A percentile compares a stretch with the other conserved stretches of the same genome.
phyloP scores from a whole-genome alignment of 2,797 vertebrate species.

The Chrosomus eos region DNA sequence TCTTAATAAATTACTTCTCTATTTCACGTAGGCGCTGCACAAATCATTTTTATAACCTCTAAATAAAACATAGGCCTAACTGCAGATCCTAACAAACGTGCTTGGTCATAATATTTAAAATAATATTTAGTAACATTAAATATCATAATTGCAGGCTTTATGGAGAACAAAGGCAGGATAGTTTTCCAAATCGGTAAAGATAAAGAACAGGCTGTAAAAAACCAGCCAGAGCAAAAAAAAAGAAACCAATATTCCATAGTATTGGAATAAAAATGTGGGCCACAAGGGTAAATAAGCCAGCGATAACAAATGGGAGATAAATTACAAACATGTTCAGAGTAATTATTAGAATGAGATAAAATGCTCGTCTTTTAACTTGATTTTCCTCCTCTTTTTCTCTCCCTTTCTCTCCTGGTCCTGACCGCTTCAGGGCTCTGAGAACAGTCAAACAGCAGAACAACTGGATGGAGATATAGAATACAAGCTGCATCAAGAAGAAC shows the following conservation, averaged over 20 bases:
- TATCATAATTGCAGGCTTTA: not conserved
- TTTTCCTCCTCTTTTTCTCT: constrained; percentile 43
- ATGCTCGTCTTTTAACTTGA: constrained; percentile 61
- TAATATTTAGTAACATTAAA: not conserved
- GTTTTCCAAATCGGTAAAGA: constrained; percentile 14
- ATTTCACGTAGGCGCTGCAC: not conserved
- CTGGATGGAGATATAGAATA: constrained; percentile 29
- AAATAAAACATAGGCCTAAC: too few species aligned
- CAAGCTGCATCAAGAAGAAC: constrained; percentile 14
- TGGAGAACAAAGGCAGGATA: constrained; percentile 7
- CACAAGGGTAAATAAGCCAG: not conserved
- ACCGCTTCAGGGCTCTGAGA: constrained; percentile 45
- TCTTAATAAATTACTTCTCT: too few species aligned
- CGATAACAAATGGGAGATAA: not conserved
- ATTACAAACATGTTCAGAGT: constrained; percentile 59
- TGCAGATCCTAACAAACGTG: not conserved
- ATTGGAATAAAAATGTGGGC: not conserved
- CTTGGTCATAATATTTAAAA: not conserved
- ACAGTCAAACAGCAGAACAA: constrained; percentile 47
- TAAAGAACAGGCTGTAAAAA: constrained; percentile 35
- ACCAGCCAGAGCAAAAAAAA: constrained; percentile 14
- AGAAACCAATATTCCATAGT: not conserved
- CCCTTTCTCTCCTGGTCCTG: constrained; percentile 43
- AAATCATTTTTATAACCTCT: not conserved
- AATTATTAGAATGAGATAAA: constrained; percentile 60